Evolutionary conservation across 2,797 vertebrate species (phyloP).

Genomic region (Amblyopsis hoosieri): DNA sequence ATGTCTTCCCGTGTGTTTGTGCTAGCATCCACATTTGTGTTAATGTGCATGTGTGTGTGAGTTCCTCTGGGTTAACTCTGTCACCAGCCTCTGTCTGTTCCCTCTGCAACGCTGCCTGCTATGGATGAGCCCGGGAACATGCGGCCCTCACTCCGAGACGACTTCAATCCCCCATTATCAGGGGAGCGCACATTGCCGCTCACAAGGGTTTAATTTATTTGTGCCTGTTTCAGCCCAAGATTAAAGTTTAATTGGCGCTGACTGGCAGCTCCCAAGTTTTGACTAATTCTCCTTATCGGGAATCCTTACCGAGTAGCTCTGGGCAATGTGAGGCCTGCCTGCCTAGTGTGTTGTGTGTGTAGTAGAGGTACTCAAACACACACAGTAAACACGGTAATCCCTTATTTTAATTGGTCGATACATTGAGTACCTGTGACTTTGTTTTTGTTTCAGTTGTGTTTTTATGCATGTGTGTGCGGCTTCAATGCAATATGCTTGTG

Average conservation of each 20-base stretch:
- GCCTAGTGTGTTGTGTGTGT: constrained; percentile 45
- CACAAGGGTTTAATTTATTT: constrained; percentile 88
- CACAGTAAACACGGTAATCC: constrained; percentile 67
- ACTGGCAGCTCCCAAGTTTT: constrained; percentile 88
- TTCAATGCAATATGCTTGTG: constrained; percentile 26
- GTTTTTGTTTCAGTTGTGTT: constrained; percentile 52
- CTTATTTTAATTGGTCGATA: constrained; percentile 70
- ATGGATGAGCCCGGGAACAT: constrained; percentile 64
- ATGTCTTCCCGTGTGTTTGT: constrained; percentile 2
- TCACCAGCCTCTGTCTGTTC: constrained; percentile 49
- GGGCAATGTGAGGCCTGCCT: constrained; percentile 82
- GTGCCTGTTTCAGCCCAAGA: constrained; percentile 88
- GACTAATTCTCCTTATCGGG: constrained; percentile 87
- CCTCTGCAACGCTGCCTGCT: constrained; percentile 64
- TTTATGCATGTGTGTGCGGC: constrained; percentile 30
- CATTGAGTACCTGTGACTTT: constrained; percentile 72
- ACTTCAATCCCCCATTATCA: constrained; percentile 86
- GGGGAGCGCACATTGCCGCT: constrained; percentile 83
- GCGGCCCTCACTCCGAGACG: constrained; percentile 76
- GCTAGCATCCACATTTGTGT: background rate
- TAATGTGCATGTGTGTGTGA: constrained; percentile 24
- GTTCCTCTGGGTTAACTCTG: constrained; percentile 64
- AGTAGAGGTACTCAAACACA: constrained; percentile 54
- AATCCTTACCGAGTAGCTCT: constrained; percentile 85
- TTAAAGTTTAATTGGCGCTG: constrained; percentile 88